phyloP scores from a whole-genome alignment of 2,113 vertebrate genomes.

The Cacatua alba region DNA sequence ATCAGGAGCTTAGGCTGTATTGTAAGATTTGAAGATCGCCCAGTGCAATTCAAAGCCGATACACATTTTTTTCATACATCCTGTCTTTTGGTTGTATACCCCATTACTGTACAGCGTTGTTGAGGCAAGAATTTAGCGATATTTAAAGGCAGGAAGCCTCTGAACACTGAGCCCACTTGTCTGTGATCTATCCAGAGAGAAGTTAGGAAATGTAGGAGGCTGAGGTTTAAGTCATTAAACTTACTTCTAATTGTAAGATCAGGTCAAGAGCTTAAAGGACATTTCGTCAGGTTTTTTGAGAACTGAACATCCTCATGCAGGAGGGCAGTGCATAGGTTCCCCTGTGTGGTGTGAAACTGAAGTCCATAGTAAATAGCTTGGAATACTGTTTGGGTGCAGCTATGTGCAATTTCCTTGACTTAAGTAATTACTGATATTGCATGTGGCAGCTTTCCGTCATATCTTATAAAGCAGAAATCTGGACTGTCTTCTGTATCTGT shows the following conservation, averaged over 20 bases:
- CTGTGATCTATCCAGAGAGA: background rate
- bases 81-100: background rate
- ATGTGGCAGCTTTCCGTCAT: background rate
- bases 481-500: background rate
- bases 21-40: background rate
- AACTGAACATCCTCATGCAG: background rate
- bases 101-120: background rate
- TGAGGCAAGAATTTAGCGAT: background rate
- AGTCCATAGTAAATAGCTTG: background rate
- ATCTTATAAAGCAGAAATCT: background rate
- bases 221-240: background rate
- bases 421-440: background rate
- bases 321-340: accelerated
- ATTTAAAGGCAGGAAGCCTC: background rate
- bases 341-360: background rate
- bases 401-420: background rate
- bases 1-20: background rate
- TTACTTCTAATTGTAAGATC: background rate
- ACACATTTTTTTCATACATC: background rate
- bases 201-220: background rate
- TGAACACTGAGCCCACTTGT: background rate
- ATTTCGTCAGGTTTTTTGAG: background rate
- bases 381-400: background rate
- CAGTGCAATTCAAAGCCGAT: background rate
- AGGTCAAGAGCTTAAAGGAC: background rate